These are phyloP conservation scores for Geotrypetes seraphini DNA, from an alignment of 2,797 vertebrate genomes.

Conservation along the genomic window DNA sequence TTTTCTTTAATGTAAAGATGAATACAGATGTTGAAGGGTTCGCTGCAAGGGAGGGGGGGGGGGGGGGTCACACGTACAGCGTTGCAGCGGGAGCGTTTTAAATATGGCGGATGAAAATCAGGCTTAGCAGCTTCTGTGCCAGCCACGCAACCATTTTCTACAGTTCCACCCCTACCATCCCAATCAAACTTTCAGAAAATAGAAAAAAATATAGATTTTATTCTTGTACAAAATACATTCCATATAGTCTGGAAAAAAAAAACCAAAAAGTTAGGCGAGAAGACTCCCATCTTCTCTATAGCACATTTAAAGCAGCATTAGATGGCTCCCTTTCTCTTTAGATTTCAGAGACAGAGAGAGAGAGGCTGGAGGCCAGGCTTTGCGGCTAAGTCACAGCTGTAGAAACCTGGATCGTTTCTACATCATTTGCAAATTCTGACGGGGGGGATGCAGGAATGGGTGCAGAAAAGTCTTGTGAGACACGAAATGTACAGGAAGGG, in stretches of 20 bases:
- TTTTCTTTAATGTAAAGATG: too few relatives aligned
- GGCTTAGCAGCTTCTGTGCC: too few relatives aligned
- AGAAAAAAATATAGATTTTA: constrained; percentile 66
- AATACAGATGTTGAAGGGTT: too few relatives aligned
- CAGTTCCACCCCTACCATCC: constrained; percentile 27
- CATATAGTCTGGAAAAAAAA: constrained; percentile 42
- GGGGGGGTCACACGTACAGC: too few relatives aligned
- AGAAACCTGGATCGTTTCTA: too few relatives aligned
- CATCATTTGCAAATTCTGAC: not conserved
- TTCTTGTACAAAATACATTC: constrained; percentile 67
- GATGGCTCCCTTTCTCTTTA: constrained; percentile 2
- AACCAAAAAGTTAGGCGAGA: constrained; percentile 40
- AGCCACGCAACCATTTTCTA: too few relatives aligned
- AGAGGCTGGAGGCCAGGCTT: constrained; percentile 16
- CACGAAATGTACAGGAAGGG: too few relatives aligned
- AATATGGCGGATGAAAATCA: too few relatives aligned
- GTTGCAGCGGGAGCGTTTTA: too few relatives aligned
- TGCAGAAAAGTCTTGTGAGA: not conserved
- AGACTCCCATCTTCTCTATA: constrained; percentile 26
- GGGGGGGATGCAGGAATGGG: not conserved
- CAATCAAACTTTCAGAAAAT: constrained; percentile 49
- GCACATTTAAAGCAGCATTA: constrained; percentile 1
- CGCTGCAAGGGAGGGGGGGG: too few relatives aligned
- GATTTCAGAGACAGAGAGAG: constrained; percentile 10
- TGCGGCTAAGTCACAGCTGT: constrained; percentile 13